Evolutionary conservation across 2,888 invertebrate species (phyloP).

Genomic region (Nymphalis urticae): DNA sequence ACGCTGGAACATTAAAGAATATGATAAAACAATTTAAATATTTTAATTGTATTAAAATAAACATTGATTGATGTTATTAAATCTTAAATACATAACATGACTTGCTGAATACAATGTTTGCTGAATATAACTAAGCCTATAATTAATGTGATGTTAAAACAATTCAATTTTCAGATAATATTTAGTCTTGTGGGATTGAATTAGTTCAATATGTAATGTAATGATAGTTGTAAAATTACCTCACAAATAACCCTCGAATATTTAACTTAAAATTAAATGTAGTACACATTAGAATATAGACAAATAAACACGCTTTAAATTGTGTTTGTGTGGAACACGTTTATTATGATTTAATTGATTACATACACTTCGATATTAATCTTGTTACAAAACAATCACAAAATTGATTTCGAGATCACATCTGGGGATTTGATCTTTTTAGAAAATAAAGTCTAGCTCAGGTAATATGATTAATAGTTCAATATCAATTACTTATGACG

Average conservation of each 20-base stretch:
- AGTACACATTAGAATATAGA: too few relatives aligned
- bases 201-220: too few relatives aligned
- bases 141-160: neutral
- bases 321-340: too few relatives aligned
- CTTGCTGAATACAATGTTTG: slow-evolving; percentile 18
- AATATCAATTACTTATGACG: too few relatives aligned
- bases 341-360: slow-evolving; percentile 17
- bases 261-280: too few relatives aligned
- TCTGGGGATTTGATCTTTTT: slow-evolving; percentile 28
- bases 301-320: too few relatives aligned
- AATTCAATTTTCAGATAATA: neutral
- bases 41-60: slow-evolving; percentile 53
- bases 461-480: neutral
- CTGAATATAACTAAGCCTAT: slow-evolving; percentile 43
- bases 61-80: slow-evolving; percentile 53
- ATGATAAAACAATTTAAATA: slow-evolving; percentile 49
- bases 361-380: slow-evolving; percentile 30
- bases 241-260: too few relatives aligned
- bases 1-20: slow-evolving; percentile 42
- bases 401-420: slow-evolving; percentile 31
- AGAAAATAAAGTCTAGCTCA: neutral
- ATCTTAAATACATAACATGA: too few relatives aligned
- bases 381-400: slow-evolving; percentile 23
- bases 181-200: too few relatives aligned
- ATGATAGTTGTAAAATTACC: too few relatives aligned